Evolutionary conservation across 2,888 invertebrate genomes (phyloP), one percentile per base, ranked within the genome.

Genomic region (Ellobium chinense): DNA sequence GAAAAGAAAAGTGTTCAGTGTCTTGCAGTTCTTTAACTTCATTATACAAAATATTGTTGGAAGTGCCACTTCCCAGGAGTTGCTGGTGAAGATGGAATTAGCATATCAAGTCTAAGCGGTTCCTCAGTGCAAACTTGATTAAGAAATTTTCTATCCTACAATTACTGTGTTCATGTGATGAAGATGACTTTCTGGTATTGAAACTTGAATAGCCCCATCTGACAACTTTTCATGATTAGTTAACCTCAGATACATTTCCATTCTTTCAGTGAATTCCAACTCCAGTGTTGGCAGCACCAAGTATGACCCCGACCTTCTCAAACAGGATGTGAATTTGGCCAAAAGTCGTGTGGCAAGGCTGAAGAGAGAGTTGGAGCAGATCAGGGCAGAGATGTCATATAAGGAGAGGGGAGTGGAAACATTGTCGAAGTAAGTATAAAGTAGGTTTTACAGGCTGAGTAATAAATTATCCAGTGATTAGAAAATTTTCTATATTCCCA

Each of bases 401-500:
- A 98, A 98, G 77, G 96, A 98, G 91, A 95, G 97, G 86, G 98
- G 98, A 80, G 97, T 98, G 79, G 97, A 98, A 90, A 98, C 98
- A 1, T 94, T 98, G 74, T 95, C 97, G 82, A 96, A 96, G 97
- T 98, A 94, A 95, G 95, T 95, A 24, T 66, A 7, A 4, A n/a
- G n/a, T n/a, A n/a, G n/a, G n/a, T n/a, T n/a, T n/a, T n/a, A n/a
- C n/a, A n/a, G n/a, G n/a, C n/a, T n/a, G n/a, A n/a, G n/a, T n/a
- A n/a, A n/a, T n/a, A n/a, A n/a, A n/a, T n/a, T n/a, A n/a, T n/a
- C n/a, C n/a, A n/a, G n/a, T n/a, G n/a, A n/a, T n/a, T n/a, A n/a
- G n/a, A n/a, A n/a, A n/a, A n/a, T n/a, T n/a, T n/a, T n/a, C n/a
- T n/a, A n/a, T n/a, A n/a, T n/a, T n/a, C n/a, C n/a, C n/a, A n/a